These are phyloP conservation scores for Arizona elegans DNA, from an alignment of 2,113 vertebrate genomes.

Conservation along the genomic window DNA sequence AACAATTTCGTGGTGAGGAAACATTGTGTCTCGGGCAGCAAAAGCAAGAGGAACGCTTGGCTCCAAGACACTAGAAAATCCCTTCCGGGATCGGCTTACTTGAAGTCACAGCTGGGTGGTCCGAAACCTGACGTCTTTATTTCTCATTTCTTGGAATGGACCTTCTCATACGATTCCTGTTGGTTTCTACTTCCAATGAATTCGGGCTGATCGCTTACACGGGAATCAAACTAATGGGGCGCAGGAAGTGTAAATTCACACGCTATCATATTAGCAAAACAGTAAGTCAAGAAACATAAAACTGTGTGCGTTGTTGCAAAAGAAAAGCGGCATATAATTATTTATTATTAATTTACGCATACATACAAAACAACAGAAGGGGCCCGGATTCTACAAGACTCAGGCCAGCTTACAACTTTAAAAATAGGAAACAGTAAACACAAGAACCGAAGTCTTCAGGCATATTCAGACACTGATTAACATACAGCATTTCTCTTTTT, in stretches of 20 bases:
- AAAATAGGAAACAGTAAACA: background rate
- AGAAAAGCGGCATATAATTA: background rate
- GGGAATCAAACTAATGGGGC: background rate
- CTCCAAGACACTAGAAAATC: background rate
- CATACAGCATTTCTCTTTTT: background rate
- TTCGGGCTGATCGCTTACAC: no score
- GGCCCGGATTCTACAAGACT: background rate
- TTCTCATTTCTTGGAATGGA: background rate
- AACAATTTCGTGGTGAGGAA: background rate
- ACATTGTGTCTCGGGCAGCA: background rate
- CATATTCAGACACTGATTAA: background rate
- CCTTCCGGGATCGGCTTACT: background rate
- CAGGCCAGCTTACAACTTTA: background rate
- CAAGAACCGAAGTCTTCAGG: background rate
- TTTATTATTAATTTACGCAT: background rate
- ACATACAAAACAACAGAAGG: background rate
- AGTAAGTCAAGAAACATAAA: background rate
- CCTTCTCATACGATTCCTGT: background rate
- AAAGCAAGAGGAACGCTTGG: background rate
- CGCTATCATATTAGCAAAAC: background rate
- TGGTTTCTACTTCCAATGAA: background rate
- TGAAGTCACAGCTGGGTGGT: background rate
- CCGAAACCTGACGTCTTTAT: background rate
- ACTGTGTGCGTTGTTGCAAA: background rate
- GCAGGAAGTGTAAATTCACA: background rate